These are phyloP conservation scores for Drosophila navojoa DNA, from an alignment of 1,140 invertebrate genomes.

Conservation along the genomic window DNA sequence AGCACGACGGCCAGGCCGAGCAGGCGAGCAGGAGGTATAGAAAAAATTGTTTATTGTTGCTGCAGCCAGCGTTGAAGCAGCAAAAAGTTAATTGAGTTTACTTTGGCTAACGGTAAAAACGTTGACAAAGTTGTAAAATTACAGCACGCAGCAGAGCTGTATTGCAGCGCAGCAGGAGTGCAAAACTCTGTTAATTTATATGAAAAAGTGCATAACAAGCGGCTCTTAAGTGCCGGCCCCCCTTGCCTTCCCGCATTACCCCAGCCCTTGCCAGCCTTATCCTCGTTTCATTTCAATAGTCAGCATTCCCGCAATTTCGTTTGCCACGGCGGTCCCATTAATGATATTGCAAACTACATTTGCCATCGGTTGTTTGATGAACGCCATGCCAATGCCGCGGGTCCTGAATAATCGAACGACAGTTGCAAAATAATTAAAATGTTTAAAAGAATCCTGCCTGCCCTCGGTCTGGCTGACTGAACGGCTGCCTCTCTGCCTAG, in stretches of 20 bases:
- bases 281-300: slow-evolving; percentile 10
- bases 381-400: slow-evolving; percentile 1
- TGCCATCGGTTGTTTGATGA: slow-evolving; percentile 55
- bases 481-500: neutral
- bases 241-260: too few species aligned
- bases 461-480: neutral
- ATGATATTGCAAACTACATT: slow-evolving; percentile 71
- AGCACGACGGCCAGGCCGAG: neutral
- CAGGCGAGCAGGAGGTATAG: slow-evolving; percentile 38
- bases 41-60: slow-evolving; percentile 81
- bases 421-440: slow-evolving; percentile 50
- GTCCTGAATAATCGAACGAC: slow-evolving; percentile 29
- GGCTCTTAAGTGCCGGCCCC: slow-evolving; percentile 21
- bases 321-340: slow-evolving; percentile 38
- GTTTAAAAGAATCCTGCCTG: slow-evolving; percentile 23
- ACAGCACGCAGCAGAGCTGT: slow-evolving; percentile 33
- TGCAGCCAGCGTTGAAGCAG: slow-evolving; percentile 42
- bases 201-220: slow-evolving; percentile 63
- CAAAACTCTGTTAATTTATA: slow-evolving; percentile 68
- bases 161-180: slow-evolving; percentile 20
- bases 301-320: slow-evolving; percentile 42
- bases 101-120: slow-evolving; percentile 71
- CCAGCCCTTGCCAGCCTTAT: neutral
- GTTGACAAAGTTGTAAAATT: slow-evolving; percentile 78
- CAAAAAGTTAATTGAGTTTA: slow-evolving; percentile 82